Evolutionary conservation across 2,113 vertebrate species (phyloP).

Genomic region (Pelecanus crispus): DNA sequence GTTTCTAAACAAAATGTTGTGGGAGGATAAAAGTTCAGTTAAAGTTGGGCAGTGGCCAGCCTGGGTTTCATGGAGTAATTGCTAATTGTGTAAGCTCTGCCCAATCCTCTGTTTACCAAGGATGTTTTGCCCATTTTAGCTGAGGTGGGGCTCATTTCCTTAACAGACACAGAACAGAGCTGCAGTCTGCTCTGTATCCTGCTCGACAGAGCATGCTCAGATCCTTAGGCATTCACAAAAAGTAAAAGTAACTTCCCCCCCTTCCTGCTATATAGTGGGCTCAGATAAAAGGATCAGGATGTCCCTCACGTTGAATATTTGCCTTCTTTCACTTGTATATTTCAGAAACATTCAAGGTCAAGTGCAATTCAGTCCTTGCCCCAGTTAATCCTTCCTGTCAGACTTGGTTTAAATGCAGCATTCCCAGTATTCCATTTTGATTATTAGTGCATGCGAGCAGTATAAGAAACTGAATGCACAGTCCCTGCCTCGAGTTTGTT

Average conservation of each 20-base stretch:
- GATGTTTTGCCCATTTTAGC: constrained; percentile 68
- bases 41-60: constrained; percentile 26
- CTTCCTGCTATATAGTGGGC: neutral
- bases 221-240: constrained; percentile 39
- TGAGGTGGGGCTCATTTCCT: constrained; percentile 73
- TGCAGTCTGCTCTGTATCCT: constrained; percentile 70
- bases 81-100: constrained; percentile 63
- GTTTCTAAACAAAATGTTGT: constrained; percentile 46
- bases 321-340: neutral
- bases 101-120: constrained; percentile 66
- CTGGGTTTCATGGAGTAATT: constrained; percentile 11
- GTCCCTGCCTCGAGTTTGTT: neutral
- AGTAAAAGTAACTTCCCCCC: neutral
- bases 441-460: neutral
- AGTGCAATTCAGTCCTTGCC: neutral
- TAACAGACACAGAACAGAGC: constrained; percentile 62
- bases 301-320: neutral
- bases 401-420: neutral
- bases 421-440: neutral
- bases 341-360: neutral
- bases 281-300: constrained; percentile 14
- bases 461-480: neutral
- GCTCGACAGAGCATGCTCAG: constrained; percentile 63
- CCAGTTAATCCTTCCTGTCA: neutral
- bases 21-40: constrained; percentile 49